phyloP scores from a whole-genome alignment of 1,140 invertebrate genomes.

The Elysia chlorotica region DNA sequence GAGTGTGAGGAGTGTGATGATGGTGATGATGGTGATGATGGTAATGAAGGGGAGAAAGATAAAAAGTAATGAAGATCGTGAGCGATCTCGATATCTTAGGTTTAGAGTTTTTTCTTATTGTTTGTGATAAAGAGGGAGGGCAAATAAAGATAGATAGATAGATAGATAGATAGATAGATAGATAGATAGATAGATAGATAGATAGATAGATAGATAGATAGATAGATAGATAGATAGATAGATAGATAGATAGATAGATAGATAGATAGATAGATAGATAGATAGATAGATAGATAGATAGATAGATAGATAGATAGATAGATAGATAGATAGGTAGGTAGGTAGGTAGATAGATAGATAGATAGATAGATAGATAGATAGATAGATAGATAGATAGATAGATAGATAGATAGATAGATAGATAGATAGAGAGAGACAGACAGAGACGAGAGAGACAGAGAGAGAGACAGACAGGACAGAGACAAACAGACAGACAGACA shows the following conservation, averaged over 20 bases:
- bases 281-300: not conserved
- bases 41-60: too few relatives aligned
- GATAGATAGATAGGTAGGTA: not conserved
- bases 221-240: not conserved
- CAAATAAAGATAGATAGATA: too few relatives aligned
- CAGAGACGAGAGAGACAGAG: too few relatives aligned
- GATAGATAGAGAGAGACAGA: not conserved
- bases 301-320: not conserved
- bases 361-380: not conserved
- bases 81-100: too few relatives aligned
- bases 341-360: not conserved
- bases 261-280: not conserved
- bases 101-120: too few relatives aligned
- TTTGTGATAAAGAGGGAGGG: too few relatives aligned
- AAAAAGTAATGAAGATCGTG: too few relatives aligned
- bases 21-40: too few relatives aligned
- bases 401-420: not conserved
- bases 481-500: too few relatives aligned
- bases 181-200: not conserved
- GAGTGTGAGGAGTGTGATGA: too few relatives aligned
- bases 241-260: not conserved
- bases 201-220: not conserved
- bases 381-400: not conserved
- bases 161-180: not conserved
- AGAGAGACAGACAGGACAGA: too few relatives aligned